Evolutionary conservation across 2,888 invertebrate genomes (phyloP).

Genomic region (Drosophila rellima): DNA sequence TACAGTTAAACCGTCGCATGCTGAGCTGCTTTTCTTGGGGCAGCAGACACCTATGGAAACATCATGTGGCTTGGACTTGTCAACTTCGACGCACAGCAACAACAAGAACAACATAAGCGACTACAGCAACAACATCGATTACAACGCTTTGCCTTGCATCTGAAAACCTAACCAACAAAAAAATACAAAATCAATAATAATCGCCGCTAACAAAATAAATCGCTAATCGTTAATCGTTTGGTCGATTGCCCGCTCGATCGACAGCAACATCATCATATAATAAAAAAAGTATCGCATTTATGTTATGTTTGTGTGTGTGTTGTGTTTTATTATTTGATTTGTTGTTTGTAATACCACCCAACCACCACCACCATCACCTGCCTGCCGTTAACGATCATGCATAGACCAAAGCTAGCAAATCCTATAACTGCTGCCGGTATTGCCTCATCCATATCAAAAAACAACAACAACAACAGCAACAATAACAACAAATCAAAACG

Average conservation of each 20-base stretch:
- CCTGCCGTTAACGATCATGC: conserved; percentile 74
- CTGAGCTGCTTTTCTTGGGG: conserved; percentile 57
- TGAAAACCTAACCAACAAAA: conserved; percentile 64
- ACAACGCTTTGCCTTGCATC: conserved; percentile 45
- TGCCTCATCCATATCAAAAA: conserved; percentile 78
- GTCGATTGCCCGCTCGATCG: conserved; percentile 24
- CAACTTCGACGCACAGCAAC: conserved; percentile 37
- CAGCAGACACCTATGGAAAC: conserved; percentile 63
- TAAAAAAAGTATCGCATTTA: conserved; percentile 50
- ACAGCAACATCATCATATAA: conserved; percentile 25
- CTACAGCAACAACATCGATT: conserved; percentile 35
- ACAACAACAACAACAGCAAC: conserved; percentile 48
- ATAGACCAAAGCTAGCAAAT: conserved; percentile 78
- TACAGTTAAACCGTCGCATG: conserved; percentile 56
- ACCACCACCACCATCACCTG: conserved; percentile 43
- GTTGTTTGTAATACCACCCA: conserved; percentile 49
- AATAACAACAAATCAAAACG: conserved; percentile 56
- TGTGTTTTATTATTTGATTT: conserved; percentile 44
- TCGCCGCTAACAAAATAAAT: conserved; percentile 56
- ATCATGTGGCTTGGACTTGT: conserved; percentile 60
- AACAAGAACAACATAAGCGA: conserved; percentile 10
- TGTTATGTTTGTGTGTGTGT: conserved; percentile 53
- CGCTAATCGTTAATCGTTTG: conserved; percentile 36
- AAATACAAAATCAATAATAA: conserved; percentile 21
- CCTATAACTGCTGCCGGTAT: conserved; percentile 78